Conservation (phyloP, 2,888 invertebrate species). For the Eristalinus aeneus region DNA sequence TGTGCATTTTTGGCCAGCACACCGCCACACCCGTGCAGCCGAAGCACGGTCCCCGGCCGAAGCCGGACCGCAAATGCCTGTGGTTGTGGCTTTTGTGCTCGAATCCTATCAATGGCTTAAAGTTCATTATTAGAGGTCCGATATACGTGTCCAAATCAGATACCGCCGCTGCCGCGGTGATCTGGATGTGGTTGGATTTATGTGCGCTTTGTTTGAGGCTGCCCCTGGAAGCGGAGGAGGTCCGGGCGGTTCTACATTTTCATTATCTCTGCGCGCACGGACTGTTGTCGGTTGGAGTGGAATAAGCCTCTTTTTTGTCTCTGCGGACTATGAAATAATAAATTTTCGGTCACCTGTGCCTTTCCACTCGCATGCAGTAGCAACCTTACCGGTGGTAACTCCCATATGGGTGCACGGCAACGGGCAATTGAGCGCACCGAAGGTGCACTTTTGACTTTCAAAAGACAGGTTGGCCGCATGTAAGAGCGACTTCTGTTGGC, state of each 20-base stretch:
- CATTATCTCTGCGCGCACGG: conserved; percentile 31
- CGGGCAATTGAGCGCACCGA: conserved; percentile 48
- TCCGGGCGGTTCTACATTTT: conserved; percentile 40
- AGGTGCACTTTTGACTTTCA: conserved; percentile 66
- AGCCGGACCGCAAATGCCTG: neutral
- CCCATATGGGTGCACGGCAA: conserved; percentile 26
- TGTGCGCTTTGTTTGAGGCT: conserved; percentile 39
- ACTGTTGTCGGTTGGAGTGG: conserved; percentile 18
- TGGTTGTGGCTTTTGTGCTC: conserved; percentile 34
- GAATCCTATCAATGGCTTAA: conserved; percentile 57
- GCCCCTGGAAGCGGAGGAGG: conserved; percentile 22
- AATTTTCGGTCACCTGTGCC: conserved; percentile 61
- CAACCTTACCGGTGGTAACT: conserved; percentile 46
- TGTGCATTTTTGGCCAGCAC: conserved; percentile 55
- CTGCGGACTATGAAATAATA: conserved; percentile 57
- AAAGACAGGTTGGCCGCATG: conserved; percentile 48
- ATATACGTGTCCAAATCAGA: conserved; percentile 59
- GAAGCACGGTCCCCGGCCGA: neutral
- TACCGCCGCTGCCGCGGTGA: conserved; percentile 36
- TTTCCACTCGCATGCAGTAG: conserved; percentile 39
- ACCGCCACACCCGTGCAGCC: conserved; percentile 54
- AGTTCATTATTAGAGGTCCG: conserved; percentile 51
- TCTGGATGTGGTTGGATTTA: conserved; percentile 58
- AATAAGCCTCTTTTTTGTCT: conserved; percentile 4
- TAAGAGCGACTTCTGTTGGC: conserved; percentile 19